Percentiles rank a stretch among this genome's conserved stretches.
These are phyloP conservation scores for Chitala chitala DNA, from an alignment of 2,113 vertebrate species.

Conservation along the genomic window DNA sequence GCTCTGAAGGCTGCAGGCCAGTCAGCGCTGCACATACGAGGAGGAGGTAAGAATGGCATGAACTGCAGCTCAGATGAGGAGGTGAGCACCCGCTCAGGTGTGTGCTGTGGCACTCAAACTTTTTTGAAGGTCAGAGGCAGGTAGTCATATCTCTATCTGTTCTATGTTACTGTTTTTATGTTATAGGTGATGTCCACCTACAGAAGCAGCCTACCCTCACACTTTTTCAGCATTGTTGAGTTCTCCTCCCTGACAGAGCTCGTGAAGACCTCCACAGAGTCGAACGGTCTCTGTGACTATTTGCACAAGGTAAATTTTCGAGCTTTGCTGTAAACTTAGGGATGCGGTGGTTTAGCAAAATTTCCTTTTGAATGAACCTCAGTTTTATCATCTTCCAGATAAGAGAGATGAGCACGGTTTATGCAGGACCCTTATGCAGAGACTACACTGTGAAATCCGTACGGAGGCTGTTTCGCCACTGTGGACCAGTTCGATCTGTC, in stretches of 20 bases:
- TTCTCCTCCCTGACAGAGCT: slow-evolving; percentile 58
- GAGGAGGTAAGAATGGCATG: slow-evolving; percentile 51
- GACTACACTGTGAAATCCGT: slow-evolving; percentile 55
- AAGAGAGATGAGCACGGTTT: slow-evolving; percentile 72
- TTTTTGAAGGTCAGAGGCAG: not conserved
- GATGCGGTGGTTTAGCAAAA: not conserved
- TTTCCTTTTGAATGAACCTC: not conserved
- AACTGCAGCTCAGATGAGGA: slow-evolving; percentile 67
- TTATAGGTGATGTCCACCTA: slow-evolving; percentile 68
- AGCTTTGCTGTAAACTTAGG: not conserved
- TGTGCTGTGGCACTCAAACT: too few species aligned
- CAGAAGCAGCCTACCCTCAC: slow-evolving; percentile 49
- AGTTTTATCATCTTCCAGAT: slow-evolving; percentile 59
- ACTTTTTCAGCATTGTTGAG: slow-evolving; percentile 69
- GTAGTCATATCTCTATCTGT: not conserved
- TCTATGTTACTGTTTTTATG: not conserved
- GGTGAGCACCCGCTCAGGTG: slow-evolving; percentile 50
- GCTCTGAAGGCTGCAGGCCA: slow-evolving; percentile 55
- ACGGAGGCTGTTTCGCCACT: slow-evolving; percentile 64
- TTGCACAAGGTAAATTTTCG: not conserved
- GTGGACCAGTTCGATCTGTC: slow-evolving; percentile 65
- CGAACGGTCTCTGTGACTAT: not conserved
- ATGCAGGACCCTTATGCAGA: slow-evolving; percentile 70
- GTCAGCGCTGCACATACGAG: slow-evolving; percentile 56
- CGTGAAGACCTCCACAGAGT: slow-evolving; percentile 36